These are phyloP conservation scores for Aphidius ervi DNA, from an alignment of 1,140 invertebrate species.

Conservation along the genomic window DNA sequence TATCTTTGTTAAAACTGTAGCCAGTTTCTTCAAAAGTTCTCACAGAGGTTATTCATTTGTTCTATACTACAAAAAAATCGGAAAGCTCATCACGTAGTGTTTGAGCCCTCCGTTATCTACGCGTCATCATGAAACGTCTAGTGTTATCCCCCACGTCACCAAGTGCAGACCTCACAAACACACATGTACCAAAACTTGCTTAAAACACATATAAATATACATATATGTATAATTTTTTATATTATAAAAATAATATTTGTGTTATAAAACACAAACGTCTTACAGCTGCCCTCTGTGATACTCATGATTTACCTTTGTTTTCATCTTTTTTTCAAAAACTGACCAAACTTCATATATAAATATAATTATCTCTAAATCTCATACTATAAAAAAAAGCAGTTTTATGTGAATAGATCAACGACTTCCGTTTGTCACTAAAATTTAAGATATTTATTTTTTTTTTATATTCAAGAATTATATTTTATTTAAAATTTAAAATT, in stretches of 20 bases:
- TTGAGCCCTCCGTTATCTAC: conserved; percentile 52
- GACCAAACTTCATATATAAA: background rate
- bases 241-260: conserved; percentile 14
- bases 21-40: conserved; percentile 47
- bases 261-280: conserved; percentile 2
- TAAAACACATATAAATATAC: no score
- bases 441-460: background rate
- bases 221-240: no score
- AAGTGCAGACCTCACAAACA: background rate
- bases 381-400: conserved; percentile 1
- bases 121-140: conserved; percentile 46
- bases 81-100: conserved; percentile 51
- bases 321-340: no score
- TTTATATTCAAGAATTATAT: background rate
- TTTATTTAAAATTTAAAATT: no score
- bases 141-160: conserved; percentile 33
- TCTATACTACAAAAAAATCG: conserved; percentile 42
- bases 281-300: no score
- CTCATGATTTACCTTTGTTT: background rate
- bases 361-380: background rate
- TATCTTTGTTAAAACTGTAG: conserved; percentile 6
- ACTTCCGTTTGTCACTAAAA: conserved; percentile 10
- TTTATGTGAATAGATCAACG: conserved; percentile 4
- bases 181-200: no score
- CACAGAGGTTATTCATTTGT: conserved; percentile 21